Evolutionary conservation across 2,797 vertebrate genomes (phyloP).

Genomic region (Xenops minutus): DNA sequence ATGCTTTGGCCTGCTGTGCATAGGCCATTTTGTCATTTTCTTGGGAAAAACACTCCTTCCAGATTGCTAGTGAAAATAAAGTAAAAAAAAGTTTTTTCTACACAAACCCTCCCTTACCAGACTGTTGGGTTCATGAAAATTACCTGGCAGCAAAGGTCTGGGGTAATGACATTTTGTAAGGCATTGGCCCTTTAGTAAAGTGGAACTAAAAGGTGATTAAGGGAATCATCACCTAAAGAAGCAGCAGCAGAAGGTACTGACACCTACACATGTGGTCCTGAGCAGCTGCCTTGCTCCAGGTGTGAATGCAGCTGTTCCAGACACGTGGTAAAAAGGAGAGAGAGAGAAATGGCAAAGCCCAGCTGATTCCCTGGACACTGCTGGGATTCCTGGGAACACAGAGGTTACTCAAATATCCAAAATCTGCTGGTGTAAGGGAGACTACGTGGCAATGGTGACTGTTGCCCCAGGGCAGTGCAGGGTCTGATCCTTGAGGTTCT

Average conservation of each 20-base stretch:
- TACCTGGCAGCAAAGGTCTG: background rate
- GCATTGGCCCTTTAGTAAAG: background rate
- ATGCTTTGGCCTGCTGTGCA: background rate
- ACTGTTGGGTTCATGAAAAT: background rate
- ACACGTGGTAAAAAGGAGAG: rapidly evolving
- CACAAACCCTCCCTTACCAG: background rate
- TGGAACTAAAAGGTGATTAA: background rate
- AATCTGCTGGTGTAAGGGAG: background rate
- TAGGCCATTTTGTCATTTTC: background rate
- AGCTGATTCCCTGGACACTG: background rate
- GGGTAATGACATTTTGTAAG: background rate
- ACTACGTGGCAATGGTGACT: background rate
- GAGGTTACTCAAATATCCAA: background rate
- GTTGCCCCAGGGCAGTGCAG: background rate
- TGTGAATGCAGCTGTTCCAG: background rate
- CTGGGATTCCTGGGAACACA: background rate
- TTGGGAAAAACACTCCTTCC: background rate
- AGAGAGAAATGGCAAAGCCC: background rate
- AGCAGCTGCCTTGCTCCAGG: background rate
- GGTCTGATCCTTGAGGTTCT: background rate
- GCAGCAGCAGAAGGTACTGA: background rate
- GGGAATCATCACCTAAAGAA: background rate
- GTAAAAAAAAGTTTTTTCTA: background rate
- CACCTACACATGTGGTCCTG: background rate
- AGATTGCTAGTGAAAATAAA: background rate